Evolutionary conservation across 1,140 invertebrate genomes (phyloP), one percentile per base, ranked within the genome.

Genomic region (Pygmarrhopalites habei): DNA sequence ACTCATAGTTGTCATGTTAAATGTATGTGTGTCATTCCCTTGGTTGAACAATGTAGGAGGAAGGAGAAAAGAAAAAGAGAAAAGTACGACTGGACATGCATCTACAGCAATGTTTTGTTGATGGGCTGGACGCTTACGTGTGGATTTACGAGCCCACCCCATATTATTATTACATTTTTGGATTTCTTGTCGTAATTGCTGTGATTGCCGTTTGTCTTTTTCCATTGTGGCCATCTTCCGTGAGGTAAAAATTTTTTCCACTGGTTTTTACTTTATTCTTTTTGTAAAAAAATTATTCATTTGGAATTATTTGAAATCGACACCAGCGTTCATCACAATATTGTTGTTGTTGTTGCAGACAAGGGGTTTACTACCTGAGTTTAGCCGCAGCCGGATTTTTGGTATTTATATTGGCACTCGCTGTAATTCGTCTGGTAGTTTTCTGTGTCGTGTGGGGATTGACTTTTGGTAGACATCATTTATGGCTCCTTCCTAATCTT

Each of bases 141-240:
- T 99, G 97, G 97, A 89, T 99, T 60, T 99, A 97, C 79, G 95
- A 99, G 77, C 95, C 95, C 3, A 93, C 96, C 72, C 93, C 95
- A 12, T 83, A 94, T 62, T 92, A 93, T 79, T 97, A 97, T 74
- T 98, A 95, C 87, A 80, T 98, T 66, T 89, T 95, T 73, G 96
- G 96, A 52, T 82, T 88, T 26, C 79, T 95, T 0, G 81, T 98
- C 62, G 90, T 99, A 23, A 77, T 98, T 55, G 95, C 89, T 41
- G 90, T 91, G 49, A 94, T 98, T 72, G 89, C 85, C n/a, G 84
- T 98, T 30, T 99, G 96, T 79, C 82, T 99, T 66, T 99, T 98
- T 78, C 96, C 96, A 17, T 76, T 99, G 51, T 99, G 96, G 96
- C 96, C 96, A 10, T 86, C 87, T 53, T 85, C 86, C 69, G 87